Percentiles rank a stretch among this genome's conserved stretches.
These are phyloP conservation scores for Lophura nycthemera DNA, from an alignment of 2,113 vertebrate genomes.

Conservation along the genomic window DNA sequence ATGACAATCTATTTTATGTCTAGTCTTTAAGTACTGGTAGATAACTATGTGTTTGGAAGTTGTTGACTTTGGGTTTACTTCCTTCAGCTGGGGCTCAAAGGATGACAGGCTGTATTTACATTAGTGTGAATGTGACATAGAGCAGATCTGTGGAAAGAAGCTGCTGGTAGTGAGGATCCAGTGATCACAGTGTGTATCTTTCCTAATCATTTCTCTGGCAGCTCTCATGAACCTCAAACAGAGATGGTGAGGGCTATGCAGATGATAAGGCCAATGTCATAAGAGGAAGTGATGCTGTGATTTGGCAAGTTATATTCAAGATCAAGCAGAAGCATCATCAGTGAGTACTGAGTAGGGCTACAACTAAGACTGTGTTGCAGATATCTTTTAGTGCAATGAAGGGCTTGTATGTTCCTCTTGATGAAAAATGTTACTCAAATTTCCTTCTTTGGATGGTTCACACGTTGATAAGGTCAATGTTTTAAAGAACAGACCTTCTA, in stretches of 20 bases:
- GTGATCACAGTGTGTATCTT: background rate
- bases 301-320: background rate
- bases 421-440: background rate
- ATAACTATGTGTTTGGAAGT: background rate
- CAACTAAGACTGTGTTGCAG: background rate
- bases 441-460: background rate
- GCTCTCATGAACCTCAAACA: fast-evolving
- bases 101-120: background rate
- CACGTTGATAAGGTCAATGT: background rate
- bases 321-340: background rate
- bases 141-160: background rate
- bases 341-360: background rate
- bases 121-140: background rate
- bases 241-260: background rate
- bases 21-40: background rate
- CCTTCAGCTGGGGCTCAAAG: background rate
- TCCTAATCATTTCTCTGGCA: background rate
- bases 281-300: background rate
- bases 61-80: background rate
- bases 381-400: background rate
- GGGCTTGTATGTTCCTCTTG: background rate
- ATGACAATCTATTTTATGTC: background rate
- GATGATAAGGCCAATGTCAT: background rate
- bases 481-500: background rate
- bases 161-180: background rate